Evolutionary conservation across 2,797 vertebrate genomes (phyloP).

Genomic region (Carcharodon carcharias): DNA sequence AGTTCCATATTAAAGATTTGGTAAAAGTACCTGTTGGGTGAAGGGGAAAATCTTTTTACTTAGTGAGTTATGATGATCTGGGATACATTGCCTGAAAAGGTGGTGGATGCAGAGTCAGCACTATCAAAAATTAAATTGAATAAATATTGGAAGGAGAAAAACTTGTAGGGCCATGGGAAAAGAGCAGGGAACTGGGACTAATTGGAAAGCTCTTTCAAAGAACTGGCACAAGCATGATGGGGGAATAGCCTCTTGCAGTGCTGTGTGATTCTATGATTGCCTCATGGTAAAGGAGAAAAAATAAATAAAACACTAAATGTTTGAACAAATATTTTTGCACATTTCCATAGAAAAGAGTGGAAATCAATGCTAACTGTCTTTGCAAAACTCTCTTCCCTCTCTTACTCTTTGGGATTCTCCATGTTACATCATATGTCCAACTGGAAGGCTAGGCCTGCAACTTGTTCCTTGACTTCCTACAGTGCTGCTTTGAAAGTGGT

Average conservation of each 20-base stretch:
- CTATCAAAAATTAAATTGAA: background rate
- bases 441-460: background rate
- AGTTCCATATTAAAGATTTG: background rate
- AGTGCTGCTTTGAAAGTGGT: background rate
- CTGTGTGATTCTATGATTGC: background rate
- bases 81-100: background rate
- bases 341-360: background rate
- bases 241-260: background rate
- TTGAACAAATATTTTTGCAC: background rate
- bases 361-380: background rate
- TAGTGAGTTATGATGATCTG: background rate
- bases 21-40: background rate
- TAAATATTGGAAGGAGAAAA: background rate
- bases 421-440: background rate
- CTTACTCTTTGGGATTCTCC: background rate
- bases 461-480: background rate
- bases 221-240: background rate
- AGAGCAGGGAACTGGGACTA: background rate
- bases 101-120: background rate
- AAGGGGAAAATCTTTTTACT: background rate
- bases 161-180: background rate
- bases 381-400: background rate
- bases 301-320: background rate
- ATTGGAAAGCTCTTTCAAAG: background rate
- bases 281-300: background rate